phyloP scores from a whole-genome alignment of 64 coral and sea anemone genomes.

The Dendrophyllia cribrosa region DNA sequence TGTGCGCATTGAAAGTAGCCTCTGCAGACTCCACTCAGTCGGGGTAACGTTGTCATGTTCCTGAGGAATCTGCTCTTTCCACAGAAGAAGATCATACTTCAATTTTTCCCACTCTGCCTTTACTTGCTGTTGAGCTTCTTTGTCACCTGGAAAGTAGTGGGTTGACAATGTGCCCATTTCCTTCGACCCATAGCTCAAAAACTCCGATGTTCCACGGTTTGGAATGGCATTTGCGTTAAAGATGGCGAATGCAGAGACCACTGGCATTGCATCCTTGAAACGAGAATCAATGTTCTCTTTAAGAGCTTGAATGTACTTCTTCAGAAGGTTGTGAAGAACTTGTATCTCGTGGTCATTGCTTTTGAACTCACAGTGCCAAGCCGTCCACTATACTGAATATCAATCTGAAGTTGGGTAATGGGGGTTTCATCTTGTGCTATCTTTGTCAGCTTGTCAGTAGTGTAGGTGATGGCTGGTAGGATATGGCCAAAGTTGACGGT shows the following conservation, averaged over 20 bases:
- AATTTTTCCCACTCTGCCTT: too few relatives aligned
- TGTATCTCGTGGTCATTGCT: background rate
- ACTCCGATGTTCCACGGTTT: slow-evolving; percentile 12
- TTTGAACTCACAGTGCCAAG: slow-evolving; percentile 17
- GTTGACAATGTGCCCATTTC: slow-evolving; percentile 23
- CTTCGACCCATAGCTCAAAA: slow-evolving; percentile 36
- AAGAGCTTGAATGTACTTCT: slow-evolving; percentile 25
- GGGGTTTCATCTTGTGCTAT: slow-evolving; percentile 1
- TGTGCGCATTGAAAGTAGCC: too few relatives aligned
- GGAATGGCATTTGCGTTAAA: slow-evolving; percentile 35
- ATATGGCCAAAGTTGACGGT: too few relatives aligned
- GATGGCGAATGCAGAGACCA: slow-evolving; percentile 28
- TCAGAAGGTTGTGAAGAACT: slow-evolving; percentile 41
- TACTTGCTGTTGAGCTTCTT: too few relatives aligned
- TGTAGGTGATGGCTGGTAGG: slow-evolving; percentile 38
- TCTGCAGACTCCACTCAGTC: too few relatives aligned
- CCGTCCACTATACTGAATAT: slow-evolving; percentile 38
- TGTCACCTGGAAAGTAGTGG: slow-evolving; percentile 38
- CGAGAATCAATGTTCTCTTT: slow-evolving; percentile 25
- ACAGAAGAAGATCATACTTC: background rate
- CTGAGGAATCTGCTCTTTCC: background rate
- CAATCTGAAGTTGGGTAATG: slow-evolving; percentile 38
- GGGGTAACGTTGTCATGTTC: too few relatives aligned
- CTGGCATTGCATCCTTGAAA: slow-evolving; percentile 21
- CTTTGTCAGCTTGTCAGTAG: slow-evolving; percentile 37